phyloP scores from a whole-genome alignment of 2,888 invertebrate genomes.

The Hydraecia micacea region DNA sequence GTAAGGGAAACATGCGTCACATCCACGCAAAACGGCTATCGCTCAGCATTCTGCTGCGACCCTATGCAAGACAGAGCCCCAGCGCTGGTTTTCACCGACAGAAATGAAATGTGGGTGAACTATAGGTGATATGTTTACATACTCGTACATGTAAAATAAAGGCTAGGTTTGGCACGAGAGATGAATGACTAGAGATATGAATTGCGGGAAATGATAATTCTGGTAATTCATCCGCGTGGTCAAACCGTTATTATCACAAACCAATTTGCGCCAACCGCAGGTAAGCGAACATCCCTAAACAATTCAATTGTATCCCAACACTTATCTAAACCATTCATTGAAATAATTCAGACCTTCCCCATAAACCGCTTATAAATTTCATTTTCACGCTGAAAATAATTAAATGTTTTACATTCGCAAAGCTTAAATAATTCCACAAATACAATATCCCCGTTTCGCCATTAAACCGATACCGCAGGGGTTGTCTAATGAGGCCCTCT shows the following conservation, averaged over 20 bases:
- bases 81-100: too few species aligned
- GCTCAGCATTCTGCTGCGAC: too few species aligned
- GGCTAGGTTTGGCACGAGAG: not conserved
- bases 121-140: too few species aligned
- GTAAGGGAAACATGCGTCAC: too few species aligned
- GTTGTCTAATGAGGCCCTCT: conserved; percentile 56
- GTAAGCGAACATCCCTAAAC: not conserved
- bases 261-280: conserved; percentile 30
- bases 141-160: not conserved
- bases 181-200: too few species aligned
- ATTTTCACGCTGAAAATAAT: conserved; percentile 53
- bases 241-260: conserved; percentile 28
- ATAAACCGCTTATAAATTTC: conserved; percentile 52
- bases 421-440: conserved; percentile 39
- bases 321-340: conserved; percentile 37
- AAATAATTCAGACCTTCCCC: conserved; percentile 33
- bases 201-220: not conserved
- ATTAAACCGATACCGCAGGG: conserved; percentile 45
- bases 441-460: conserved; percentile 38
- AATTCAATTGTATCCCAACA: conserved; percentile 25
- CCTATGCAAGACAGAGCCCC: too few species aligned
- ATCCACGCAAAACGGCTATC: too few species aligned
- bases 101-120: too few species aligned
- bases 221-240: not conserved
- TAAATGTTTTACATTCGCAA: conserved; percentile 50